phyloP scores from a whole-genome alignment of 2,888 invertebrate species.

The Odontomyia ornata region DNA sequence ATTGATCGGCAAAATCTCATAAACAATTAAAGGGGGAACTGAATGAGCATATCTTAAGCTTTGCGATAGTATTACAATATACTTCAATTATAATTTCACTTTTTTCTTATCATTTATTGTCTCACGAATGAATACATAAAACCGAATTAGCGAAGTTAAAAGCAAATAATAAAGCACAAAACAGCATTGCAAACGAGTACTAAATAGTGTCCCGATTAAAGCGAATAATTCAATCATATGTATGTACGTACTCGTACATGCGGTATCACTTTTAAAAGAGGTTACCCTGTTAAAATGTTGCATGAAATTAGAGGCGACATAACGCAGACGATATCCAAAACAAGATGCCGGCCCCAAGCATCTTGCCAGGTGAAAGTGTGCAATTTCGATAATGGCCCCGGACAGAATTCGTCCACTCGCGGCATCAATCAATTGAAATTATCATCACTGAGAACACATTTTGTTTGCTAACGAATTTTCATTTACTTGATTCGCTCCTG shows the following conservation, averaged over 20 bases:
- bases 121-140: no score
- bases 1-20: no score
- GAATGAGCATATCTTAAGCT: no score
- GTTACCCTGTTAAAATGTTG: slow-evolving; percentile 9
- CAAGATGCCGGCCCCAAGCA: background rate
- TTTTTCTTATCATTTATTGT: no score
- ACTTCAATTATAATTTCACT: no score
- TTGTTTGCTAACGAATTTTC: no score
- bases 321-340: no score
- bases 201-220: background rate
- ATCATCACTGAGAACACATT: background rate
- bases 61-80: no score
- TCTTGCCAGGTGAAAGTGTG: slow-evolving; percentile 1
- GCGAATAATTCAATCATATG: background rate
- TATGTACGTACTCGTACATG: background rate
- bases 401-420: background rate
- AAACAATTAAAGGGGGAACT: no score
- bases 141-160: background rate
- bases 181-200: background rate
- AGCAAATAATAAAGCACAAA: background rate
- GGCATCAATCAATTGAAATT: background rate
- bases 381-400: slow-evolving; percentile 1
- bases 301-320: background rate
- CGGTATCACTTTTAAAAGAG: background rate
- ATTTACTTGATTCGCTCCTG: no score